A percentile compares a stretch with the other conserved stretches of the same genome.
phyloP scores from a whole-genome alignment of 2,888 invertebrate genomes.

The Drosophila tripunctata region DNA sequence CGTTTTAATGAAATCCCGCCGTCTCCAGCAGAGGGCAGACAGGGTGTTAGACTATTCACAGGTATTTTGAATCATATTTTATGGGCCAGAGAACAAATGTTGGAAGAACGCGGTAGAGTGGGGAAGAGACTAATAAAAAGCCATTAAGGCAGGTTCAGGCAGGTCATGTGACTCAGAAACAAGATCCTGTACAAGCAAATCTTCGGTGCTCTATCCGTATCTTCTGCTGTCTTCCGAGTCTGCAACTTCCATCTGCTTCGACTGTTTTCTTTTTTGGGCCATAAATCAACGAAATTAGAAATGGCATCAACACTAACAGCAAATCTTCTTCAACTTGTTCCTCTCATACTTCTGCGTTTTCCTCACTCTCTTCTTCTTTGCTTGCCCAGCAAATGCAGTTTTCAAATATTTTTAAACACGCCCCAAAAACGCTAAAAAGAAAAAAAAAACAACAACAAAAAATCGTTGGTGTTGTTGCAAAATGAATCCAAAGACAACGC shows the following conservation, averaged over 20 bases:
- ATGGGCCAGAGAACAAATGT: constrained; percentile 1
- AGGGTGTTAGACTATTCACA: constrained; percentile 13
- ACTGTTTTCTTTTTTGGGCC: too few relatives aligned
- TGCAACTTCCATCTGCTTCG: constrained; percentile 8
- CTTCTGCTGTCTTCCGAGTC: neutral
- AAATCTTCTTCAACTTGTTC: constrained; percentile 19
- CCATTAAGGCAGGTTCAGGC: constrained; percentile 75
- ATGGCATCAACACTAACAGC: constrained; percentile 58
- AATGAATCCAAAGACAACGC: constrained; percentile 15
- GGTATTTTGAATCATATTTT: constrained; percentile 1
- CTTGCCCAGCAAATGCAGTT: constrained; percentile 47
- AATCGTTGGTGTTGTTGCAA: neutral
- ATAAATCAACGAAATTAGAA: constrained; percentile 76
- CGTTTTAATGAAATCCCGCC: constrained; percentile 34
- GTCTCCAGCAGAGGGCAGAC: constrained; percentile 6
- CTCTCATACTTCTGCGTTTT: neutral
- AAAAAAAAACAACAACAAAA: constrained; percentile 3
- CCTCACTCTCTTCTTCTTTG: too few relatives aligned
- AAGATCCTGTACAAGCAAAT: constrained; percentile 24
- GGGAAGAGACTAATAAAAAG: constrained; percentile 59
- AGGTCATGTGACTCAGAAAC: constrained; percentile 74
- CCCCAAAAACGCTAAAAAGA: constrained; percentile 23
- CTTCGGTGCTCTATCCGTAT: constrained; percentile 9
- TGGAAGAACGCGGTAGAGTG: neutral
- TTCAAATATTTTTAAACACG: constrained; percentile 48